Evolutionary conservation across 2,888 invertebrate species (phyloP), one percentile per base, ranked within the genome.

Genomic region (Diaphora mendica): DNA sequence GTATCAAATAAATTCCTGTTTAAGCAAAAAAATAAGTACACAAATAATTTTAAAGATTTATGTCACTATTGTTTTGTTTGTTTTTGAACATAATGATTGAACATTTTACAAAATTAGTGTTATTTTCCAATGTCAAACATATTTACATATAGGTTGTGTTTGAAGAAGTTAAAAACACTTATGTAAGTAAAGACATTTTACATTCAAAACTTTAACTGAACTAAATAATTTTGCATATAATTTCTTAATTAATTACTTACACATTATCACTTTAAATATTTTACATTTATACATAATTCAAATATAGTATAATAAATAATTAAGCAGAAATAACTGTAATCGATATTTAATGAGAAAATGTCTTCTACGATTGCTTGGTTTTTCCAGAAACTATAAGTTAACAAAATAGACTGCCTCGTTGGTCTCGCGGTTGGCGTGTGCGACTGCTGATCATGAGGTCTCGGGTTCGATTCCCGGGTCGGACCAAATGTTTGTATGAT

Each of bases 241-340:
- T 65, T 72, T 9, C 33, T 67, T 74, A 74, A 71, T 77, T 64
- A 74, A 79, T 67, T 70, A 69, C 76, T 72, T 75, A 74, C 51
- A 77, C 72, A 73, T 48, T 73, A 76, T 65, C 15, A 70, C 72
- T 74, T 73, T 26, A 59, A 66, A 74, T 48, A 74, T 75, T 72
- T 75, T 77, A 74, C 68, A 75, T 79, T 71, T 73, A 76, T 72
- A 82, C 72, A 77, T 71, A 75, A 74, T 64, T 66, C 17, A 69
- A 48, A 30, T 13, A 67, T 0, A 15, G 15, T 33, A 3, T 33
- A 33, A 33, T 33, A 33, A 33, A 33, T 33, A 33, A 33, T 5
- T 11, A 48, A 23, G 51, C 42, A 62, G 76, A 82, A 77, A 75
- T 66, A 75, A 71, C 26, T 64, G 62, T 74, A 69, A 71, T 71